A percentile compares a stretch with the other conserved stretches of the same genome.
Evolutionary conservation across 1,140 invertebrate genomes (phyloP).

Genomic region (Drosophila punjabiensis): DNA sequence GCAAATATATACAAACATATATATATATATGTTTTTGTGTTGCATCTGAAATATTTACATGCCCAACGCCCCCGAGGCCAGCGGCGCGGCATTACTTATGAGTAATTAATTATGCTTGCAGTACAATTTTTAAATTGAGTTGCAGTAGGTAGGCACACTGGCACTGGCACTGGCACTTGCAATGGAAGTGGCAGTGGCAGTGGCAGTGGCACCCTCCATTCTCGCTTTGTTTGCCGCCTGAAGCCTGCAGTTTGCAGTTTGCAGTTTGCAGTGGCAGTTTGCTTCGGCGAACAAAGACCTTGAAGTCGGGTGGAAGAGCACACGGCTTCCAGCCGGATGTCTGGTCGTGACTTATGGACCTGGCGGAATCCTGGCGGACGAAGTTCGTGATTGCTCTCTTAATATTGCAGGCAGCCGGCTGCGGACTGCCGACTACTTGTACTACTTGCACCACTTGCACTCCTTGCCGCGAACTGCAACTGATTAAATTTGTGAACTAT

Average conservation of each 20-base stretch:
- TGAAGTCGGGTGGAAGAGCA: constrained; percentile 26
- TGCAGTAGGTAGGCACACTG: constrained; percentile 43
- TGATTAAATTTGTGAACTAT: constrained; percentile 23
- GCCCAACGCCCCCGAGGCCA: constrained; percentile 51
- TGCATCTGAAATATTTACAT: constrained; percentile 69
- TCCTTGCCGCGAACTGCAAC: constrained; percentile 12
- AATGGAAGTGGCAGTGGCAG: constrained; percentile 1
- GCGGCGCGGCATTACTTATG: constrained; percentile 63
- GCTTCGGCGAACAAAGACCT: constrained; percentile 35
- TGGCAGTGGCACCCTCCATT: not conserved
- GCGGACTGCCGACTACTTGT: not conserved
- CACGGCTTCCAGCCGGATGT: constrained; percentile 29
- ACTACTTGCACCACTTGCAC: not conserved
- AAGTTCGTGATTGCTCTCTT: constrained; percentile 24
- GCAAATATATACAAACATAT: not conserved
- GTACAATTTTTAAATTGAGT: constrained; percentile 69
- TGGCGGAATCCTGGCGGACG: constrained; percentile 25
- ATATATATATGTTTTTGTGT: constrained; percentile 25
- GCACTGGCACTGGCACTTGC: constrained; percentile 2
- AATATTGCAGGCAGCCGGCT: constrained; percentile 11
- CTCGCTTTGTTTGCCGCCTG: constrained; percentile 10
- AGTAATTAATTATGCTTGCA: constrained; percentile 78
- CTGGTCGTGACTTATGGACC: constrained; percentile 55
- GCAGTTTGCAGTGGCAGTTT: constrained; percentile 12
- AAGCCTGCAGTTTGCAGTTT: constrained; percentile 8